These are phyloP conservation scores for Clistopyga incitator DNA, from an alignment of 2,888 invertebrate species.

Conservation along the genomic window DNA sequence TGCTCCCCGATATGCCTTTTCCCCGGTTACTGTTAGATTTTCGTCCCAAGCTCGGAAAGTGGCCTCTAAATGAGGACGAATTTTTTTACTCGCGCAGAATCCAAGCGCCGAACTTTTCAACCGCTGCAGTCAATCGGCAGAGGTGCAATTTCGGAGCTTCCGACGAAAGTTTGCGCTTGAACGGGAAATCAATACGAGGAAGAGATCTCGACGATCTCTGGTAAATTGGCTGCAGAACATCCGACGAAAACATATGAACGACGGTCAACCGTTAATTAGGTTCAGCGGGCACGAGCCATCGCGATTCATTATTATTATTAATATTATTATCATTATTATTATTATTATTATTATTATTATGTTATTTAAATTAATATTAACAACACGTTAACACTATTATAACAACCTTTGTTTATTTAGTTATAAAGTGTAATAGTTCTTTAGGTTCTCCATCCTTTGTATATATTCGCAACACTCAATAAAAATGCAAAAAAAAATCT, in stretches of 20 bases:
- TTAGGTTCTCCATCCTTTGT: conserved; percentile 83
- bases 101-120: conserved; percentile 25
- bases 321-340: conserved; percentile 26
- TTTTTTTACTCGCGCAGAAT: conserved; percentile 3
- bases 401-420: conserved; percentile 83
- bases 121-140: conserved; percentile 48
- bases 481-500: conserved; percentile 76
- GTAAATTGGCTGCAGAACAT: conserved; percentile 26
- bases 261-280: conserved; percentile 63
- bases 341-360: conserved; percentile 71
- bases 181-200: conserved; percentile 47
- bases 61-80: neutral
- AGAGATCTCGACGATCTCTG: conserved; percentile 58
- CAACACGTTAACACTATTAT: conserved; percentile 81
- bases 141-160: conserved; percentile 34
- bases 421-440: conserved; percentile 82
- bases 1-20: conserved; percentile 35
- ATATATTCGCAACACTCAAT: conserved; percentile 84
- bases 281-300: conserved; percentile 59
- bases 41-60: conserved; percentile 43
- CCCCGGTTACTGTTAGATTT: conserved; percentile 20
- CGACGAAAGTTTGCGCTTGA: conserved; percentile 46
- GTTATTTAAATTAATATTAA: conserved; percentile 83
- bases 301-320: conserved; percentile 68
- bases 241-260: conserved; percentile 37